phyloP scores from a whole-genome alignment of 2,113 vertebrate species.

The Melanerpes formicivorus region DNA sequence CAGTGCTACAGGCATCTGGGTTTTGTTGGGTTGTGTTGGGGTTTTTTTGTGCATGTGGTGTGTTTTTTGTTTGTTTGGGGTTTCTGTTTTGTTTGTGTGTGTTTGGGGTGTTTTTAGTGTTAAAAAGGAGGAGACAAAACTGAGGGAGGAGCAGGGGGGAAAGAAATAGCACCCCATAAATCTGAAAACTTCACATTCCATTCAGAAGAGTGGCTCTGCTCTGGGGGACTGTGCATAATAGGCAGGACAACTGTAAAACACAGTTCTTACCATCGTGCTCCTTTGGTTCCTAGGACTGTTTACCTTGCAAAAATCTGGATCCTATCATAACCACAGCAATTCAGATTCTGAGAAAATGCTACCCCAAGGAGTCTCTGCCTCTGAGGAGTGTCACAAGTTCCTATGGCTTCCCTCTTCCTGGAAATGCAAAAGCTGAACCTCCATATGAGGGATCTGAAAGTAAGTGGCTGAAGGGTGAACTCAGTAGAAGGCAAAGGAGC shows the following conservation, averaged over 20 bases:
- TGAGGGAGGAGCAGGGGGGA: too few relatives aligned
- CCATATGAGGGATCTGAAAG: conserved; percentile 23
- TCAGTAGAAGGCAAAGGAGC: neutral
- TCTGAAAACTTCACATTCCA: neutral
- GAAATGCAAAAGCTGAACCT: neutral
- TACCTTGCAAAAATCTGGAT: conserved; percentile 73
- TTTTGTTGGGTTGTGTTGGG: too few relatives aligned
- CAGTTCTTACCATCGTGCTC: neutral
- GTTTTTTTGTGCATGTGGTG: too few relatives aligned
- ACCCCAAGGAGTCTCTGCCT: conserved; percentile 82
- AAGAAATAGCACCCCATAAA: too few relatives aligned
- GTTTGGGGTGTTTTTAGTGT: neutral
- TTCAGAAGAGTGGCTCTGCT: neutral
- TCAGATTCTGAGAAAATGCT: conserved; percentile 89
- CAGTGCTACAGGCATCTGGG: too few relatives aligned
- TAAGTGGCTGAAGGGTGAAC: neutral
- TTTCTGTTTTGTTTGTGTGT: too few relatives aligned
- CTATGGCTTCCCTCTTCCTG: conserved; percentile 80
- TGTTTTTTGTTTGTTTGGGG: too few relatives aligned
- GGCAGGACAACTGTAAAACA: neutral
- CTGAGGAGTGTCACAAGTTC: conserved; percentile 75
- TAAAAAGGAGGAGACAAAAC: neutral
- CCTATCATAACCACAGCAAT: conserved; percentile 68
- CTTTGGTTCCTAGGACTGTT: conserved; percentile 74
- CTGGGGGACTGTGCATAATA: neutral